Evolutionary conservation across 1,140 invertebrate genomes (phyloP).

Genomic region (Nautilus pompilius): DNA sequence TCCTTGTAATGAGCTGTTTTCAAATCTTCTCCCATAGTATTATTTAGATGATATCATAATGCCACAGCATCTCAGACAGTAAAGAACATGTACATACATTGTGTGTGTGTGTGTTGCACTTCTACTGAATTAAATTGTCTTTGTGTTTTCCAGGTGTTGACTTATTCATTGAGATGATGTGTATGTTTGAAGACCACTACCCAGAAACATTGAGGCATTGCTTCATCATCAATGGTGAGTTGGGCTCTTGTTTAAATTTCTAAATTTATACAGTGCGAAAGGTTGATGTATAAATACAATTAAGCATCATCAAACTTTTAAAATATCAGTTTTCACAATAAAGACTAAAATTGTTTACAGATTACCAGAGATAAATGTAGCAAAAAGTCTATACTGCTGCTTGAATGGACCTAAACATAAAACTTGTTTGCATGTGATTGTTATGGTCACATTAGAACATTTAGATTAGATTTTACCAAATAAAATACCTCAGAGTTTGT

Average conservation of each 20-base stretch:
- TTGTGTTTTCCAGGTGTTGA: slow-evolving; percentile 26
- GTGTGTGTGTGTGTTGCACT: not conserved
- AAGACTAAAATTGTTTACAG: not conserved
- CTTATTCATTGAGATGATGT: slow-evolving; percentile 26
- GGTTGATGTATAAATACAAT: not conserved
- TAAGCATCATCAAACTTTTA: not conserved
- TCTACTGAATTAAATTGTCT: not conserved
- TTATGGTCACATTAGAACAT: too few relatives aligned
- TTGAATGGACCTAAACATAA: too few relatives aligned
- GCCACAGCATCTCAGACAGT: too few relatives aligned
- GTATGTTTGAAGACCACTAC: slow-evolving; percentile 39
- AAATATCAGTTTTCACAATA: not conserved
- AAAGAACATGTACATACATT: not conserved
- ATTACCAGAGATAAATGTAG: not conserved
- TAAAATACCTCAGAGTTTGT: too few relatives aligned
- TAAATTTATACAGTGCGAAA: not conserved
- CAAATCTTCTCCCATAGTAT: too few relatives aligned
- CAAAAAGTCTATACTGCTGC: not conserved
- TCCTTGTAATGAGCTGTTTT: too few relatives aligned
- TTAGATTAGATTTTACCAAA: too few relatives aligned
- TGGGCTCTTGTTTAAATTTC: not conserved
- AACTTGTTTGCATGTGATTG: too few relatives aligned
- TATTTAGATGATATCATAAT: too few relatives aligned
- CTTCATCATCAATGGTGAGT: slow-evolving; percentile 34
- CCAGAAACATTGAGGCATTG: slow-evolving; percentile 34